phyloP scores from a whole-genome alignment of 2,113 vertebrate species.

The Callaeas wilsoni region DNA sequence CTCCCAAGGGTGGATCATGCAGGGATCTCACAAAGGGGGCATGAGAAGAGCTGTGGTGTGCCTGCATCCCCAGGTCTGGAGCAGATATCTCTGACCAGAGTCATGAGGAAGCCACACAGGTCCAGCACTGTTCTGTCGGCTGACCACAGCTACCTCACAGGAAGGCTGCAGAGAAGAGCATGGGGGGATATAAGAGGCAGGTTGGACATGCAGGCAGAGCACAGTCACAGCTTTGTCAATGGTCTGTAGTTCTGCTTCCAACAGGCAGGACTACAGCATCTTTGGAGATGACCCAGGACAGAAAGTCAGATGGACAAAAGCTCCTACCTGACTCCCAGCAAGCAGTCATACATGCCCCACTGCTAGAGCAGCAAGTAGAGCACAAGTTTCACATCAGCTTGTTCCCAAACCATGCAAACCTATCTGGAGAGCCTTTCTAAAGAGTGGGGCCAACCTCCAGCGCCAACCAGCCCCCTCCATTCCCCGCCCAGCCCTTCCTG shows the following conservation, averaged over 20 bases:
- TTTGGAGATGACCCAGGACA: neutral
- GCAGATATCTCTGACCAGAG: neutral
- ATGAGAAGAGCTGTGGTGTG: neutral
- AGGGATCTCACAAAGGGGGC: neutral
- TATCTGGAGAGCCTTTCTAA: neutral
- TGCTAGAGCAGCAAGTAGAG: neutral
- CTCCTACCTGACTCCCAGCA: neutral
- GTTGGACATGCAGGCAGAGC: neutral
- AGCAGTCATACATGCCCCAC: neutral
- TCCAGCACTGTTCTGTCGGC: neutral
- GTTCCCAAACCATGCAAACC: neutral
- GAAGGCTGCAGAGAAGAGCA: neutral
- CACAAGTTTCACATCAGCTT: neutral
- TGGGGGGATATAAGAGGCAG: neutral
- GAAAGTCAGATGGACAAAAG: neutral
- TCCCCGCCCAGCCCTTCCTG: neutral
- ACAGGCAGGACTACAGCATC: neutral
- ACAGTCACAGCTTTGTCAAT: neutral
- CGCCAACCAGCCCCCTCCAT: neutral
- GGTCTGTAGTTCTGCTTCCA: neutral
- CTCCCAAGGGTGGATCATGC: neutral
- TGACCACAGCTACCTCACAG: neutral
- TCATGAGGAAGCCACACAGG: accelerated
- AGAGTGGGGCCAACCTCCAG: neutral
- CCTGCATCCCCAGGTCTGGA: neutral